Percentiles rank a stretch among this genome's conserved stretches.
Conservation (phyloP, 37 sponge, comb jelly and placozoan species). For the Amphimedon queenslandica region DNA sequence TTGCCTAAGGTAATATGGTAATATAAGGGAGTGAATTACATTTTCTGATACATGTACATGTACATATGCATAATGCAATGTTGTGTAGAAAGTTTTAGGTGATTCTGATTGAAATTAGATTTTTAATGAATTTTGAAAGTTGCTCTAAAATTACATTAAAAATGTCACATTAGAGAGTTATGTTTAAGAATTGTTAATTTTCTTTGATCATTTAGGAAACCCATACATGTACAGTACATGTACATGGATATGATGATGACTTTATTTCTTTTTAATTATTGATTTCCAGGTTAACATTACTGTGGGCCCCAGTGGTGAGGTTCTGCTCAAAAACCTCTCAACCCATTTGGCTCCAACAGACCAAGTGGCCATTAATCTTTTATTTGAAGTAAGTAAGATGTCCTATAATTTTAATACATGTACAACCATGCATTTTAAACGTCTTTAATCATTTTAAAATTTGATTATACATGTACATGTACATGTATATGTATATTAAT, state of each 20-base stretch:
- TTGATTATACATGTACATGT: no score
- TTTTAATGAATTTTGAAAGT: no score
- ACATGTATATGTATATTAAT: neutral
- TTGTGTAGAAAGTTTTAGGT: no score
- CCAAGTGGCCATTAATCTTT: slow-evolving; percentile 75
- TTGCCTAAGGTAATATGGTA: slow-evolving; percentile 70
- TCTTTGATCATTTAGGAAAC: no score
- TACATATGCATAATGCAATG: neutral
- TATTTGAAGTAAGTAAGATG: slow-evolving; percentile 61
- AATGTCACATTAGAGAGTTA: neutral
- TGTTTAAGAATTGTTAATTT: no score
- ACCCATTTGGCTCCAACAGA: slow-evolving; percentile 80
- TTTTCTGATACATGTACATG: neutral
- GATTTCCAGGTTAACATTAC: slow-evolving; percentile 37
- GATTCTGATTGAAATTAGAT: no score
- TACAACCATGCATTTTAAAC: no score
- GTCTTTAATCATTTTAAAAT: no score
- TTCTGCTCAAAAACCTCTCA: slow-evolving; percentile 66
- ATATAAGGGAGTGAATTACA: neutral
- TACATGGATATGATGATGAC: no score
- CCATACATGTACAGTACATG: no score
- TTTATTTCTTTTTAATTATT: neutral
- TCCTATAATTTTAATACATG: no score
- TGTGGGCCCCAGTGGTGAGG: slow-evolving; percentile 37
- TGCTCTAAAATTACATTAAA: neutral